Evolutionary conservation across 2,113 vertebrate genomes (phyloP).

Genomic region (Emydocephalus ijimae): DNA sequence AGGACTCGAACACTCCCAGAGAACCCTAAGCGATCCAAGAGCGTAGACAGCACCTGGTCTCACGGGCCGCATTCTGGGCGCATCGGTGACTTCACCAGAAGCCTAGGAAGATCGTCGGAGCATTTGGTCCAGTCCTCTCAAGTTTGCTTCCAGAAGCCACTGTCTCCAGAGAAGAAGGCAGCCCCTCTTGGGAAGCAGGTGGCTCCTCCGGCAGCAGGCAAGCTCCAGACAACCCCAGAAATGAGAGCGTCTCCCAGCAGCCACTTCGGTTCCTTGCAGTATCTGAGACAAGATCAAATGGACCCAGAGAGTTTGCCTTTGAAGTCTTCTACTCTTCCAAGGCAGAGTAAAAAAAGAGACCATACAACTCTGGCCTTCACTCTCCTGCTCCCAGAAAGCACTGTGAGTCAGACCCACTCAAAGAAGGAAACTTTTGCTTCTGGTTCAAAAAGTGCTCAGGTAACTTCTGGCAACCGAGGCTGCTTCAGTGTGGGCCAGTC

Average conservation of each 20-base stretch:
- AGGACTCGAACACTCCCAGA: constrained; percentile 84
- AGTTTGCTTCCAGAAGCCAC: constrained; percentile 70
- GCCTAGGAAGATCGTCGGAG: constrained; percentile 79
- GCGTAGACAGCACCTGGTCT: constrained; percentile 81
- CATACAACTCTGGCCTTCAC: constrained; percentile 66
- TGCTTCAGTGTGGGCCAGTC: background rate
- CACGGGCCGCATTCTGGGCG: constrained; percentile 67
- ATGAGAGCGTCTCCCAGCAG: constrained; percentile 43
- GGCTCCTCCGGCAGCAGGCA: constrained; percentile 42
- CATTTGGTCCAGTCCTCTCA: constrained; percentile 83
- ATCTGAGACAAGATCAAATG: constrained; percentile 45
- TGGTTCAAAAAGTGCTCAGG: constrained; percentile 58
- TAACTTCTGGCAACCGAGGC: constrained; percentile 34
- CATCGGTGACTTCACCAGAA: constrained; percentile 69
- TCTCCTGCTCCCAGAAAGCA: constrained; percentile 58
- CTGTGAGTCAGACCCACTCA: constrained; percentile 50
- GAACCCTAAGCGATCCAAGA: constrained; percentile 86
- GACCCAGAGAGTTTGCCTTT: constrained; percentile 2
- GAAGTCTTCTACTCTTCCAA: constrained; percentile 61
- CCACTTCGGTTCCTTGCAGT: constrained; percentile 43
- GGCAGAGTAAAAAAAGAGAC: constrained; percentile 61
- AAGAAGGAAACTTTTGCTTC: constrained; percentile 58
- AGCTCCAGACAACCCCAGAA: constrained; percentile 32
- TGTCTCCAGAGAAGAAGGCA: constrained; percentile 38
- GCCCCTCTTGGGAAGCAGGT: constrained; percentile 58